Percentiles rank a stretch among this genome's conserved stretches.
phyloP scores from a whole-genome alignment of 2,797 vertebrate genomes.

The Buphagus erythrorhynchus region DNA sequence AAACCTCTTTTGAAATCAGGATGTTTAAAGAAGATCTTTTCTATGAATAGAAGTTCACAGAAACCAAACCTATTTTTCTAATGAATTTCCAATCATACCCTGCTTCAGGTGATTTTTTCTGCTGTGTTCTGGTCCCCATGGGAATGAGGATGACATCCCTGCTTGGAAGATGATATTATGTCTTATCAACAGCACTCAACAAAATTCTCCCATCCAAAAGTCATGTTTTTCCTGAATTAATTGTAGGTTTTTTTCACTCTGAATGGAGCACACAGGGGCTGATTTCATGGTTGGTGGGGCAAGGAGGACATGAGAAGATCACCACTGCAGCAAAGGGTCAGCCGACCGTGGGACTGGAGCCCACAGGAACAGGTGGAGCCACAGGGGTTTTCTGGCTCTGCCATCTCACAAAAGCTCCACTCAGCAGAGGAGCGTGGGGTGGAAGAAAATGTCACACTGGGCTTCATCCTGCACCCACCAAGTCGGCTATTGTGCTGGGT shows the following conservation, averaged over 20 bases:
- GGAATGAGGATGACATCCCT: neutral
- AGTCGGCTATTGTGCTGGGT: conserved; percentile 3
- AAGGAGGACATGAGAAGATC: neutral
- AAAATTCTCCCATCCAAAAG: neutral
- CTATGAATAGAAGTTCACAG: neutral
- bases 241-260: accelerated
- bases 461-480: neutral
- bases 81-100: neutral
- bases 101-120: neutral
- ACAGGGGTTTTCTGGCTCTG: neutral
- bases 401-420: conserved; percentile 46
- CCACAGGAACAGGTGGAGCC: conserved; percentile 4
- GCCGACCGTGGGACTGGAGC: accelerated
- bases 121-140: neutral
- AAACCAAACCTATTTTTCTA: neutral
- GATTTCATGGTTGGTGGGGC: neutral
- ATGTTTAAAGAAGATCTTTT: neutral
- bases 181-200: neutral
- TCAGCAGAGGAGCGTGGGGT: conserved; percentile 38
- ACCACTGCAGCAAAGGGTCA: accelerated
- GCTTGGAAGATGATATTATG: neutral
- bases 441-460: conserved; percentile 62
- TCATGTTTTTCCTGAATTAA: neutral
- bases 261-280: neutral
- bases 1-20: neutral